Conservation (phyloP, 2,797 vertebrate species). For the Picus viridis region DNA sequence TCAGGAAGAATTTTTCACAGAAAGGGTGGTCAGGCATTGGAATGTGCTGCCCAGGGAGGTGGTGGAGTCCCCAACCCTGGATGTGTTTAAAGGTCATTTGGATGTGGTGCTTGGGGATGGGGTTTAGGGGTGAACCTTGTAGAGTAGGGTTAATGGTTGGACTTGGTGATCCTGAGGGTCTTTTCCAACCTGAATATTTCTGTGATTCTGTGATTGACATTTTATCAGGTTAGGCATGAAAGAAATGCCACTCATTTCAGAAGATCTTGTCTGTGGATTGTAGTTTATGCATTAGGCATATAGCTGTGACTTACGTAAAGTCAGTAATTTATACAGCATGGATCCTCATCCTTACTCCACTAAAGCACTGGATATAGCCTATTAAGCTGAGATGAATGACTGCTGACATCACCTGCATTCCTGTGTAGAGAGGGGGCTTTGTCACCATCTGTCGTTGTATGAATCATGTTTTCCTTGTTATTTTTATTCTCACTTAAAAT, state of each 20-base stretch:
- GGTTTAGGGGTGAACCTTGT: too few relatives aligned
- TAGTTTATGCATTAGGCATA: neutral
- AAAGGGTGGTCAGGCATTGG: too few relatives aligned
- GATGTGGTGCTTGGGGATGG: too few relatives aligned
- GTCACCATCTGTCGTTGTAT: slow-evolving; percentile 49
- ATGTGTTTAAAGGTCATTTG: too few relatives aligned
- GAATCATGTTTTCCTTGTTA: slow-evolving; percentile 47
- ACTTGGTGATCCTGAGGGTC: too few relatives aligned
- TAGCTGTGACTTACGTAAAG: neutral
- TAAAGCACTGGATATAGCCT: neutral
- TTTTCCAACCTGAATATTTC: too few relatives aligned
- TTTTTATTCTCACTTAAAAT: slow-evolving; percentile 25
- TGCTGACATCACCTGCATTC: slow-evolving; percentile 13
- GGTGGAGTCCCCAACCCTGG: too few relatives aligned
- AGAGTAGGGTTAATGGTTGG: too few relatives aligned
- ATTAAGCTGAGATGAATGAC: slow-evolving; percentile 6
- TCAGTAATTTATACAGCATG: neutral
- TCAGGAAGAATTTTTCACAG: too few relatives aligned
- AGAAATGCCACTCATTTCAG: neutral
- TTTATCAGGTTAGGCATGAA: neutral
- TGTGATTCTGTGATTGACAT: too few relatives aligned
- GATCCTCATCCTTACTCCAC: neutral
- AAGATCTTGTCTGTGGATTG: neutral
- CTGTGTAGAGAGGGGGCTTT: neutral
- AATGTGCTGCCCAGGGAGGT: too few relatives aligned